Base-by-base conservation (phyloP, 2,888 invertebrate species). In the Lamellibrachia satsuma region DNA sequence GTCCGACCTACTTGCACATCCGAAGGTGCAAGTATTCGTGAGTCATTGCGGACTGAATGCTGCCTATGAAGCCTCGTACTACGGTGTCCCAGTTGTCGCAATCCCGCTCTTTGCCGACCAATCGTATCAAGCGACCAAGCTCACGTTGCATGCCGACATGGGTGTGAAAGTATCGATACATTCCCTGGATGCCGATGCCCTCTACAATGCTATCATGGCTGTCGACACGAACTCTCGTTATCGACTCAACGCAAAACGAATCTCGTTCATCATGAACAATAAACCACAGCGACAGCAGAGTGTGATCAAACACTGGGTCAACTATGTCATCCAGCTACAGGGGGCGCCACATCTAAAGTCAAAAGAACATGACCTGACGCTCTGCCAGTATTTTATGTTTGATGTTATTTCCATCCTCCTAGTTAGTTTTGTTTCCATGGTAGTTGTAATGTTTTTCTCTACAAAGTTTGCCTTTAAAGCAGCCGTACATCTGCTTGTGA, bases 61-160 rank as follows among this genome's bases (percentile, higher is more conserved):
- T 51, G 92, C 92, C 22, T 92, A 93, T 51, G 93, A 93, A 60
- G 93, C 93, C 7, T 92, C 92, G 22, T 92, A 92, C 52, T 57
- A 92, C 75, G 92, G 93, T 7, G 92, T 93, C 27, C 93, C 93
- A 1, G 93, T 93, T 9, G 93, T 93, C 6, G 93, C 92, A 57
- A 93, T 93, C 52, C 93, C 93, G n/a, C 92, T 93, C 11, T 93
- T 93, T 52, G 93, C 92, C 1, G 93, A 93, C 52, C 93, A 93
- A 60, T 92, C 92, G 52, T 93, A 92, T 90, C 93, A 93, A 52
- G 93, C 93, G 3, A 92, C 92, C 1, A 93, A 93, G 90, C 91
- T 93, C 7, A 91, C 90, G 8, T 51, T 92, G 9, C 92, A 92
- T 52, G 93, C 91, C 52, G 27, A 91, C n/a, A 91, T 93, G 91